Evolutionary conservation across 2,888 invertebrate species (phyloP), one percentile per base, ranked within the genome.

Genomic region (Eledona agricola): DNA sequence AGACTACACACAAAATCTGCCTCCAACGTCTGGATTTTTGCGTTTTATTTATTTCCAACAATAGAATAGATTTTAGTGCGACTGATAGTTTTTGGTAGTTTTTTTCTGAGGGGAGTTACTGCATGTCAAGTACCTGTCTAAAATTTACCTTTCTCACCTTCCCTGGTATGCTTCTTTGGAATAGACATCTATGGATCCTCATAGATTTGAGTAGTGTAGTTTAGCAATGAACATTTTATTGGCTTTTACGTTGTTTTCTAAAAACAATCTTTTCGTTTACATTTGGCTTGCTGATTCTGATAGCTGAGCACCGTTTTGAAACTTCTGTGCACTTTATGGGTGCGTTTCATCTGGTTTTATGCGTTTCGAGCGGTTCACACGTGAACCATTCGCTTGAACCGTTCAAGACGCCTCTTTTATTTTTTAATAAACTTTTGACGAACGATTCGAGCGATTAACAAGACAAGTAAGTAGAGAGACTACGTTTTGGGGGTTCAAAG

Each of bases 151-250:
- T 28, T 45, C 16, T 20, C 11, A 37, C 55, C 29, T 52, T 51
- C 42, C 55, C 53, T 52, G 47, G 62, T 65, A 64, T 66, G 65
- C 66, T 65, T 67, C 62, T 66, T 65, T 65, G 60, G 59, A 60
- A 55, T 26, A 46, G 34, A 20, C n/a, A n/a, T 38, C 35, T 28
- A 43, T 34, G 25, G 25, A 34, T 32, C 19, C 22, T 37, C 20
- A 37, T 37, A 47, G 37, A 45, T 37, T 53, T 40, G 15, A 31
- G 40, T 57, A 57, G 53, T 19, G 32, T 50, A 45, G 37, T 22
- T 50, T n/a, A n/a, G n/a, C n/a, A n/a, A n/a, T n/a, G n/a, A n/a
- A 19, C 20, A 5, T 5, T 19, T 19, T 19, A n/a, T 19, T 19
- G 20, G 35, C 35, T 35, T 35, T 35, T 20, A 1, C n/a, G n/a